These are phyloP conservation scores for Pluvianellus socialis DNA, from an alignment of 2,113 vertebrate genomes.

Conservation along the genomic window DNA sequence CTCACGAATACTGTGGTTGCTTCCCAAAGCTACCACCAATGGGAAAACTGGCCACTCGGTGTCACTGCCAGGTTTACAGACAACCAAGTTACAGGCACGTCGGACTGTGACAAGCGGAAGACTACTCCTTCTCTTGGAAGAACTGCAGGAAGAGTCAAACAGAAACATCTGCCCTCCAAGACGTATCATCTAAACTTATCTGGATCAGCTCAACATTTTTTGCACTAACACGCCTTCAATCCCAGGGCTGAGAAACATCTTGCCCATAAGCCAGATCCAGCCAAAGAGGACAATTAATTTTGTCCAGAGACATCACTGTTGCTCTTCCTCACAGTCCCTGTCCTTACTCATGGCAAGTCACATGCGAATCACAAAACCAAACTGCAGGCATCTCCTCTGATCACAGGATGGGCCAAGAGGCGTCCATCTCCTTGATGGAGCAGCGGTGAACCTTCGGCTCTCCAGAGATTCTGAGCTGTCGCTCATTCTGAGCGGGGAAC, in stretches of 20 bases:
- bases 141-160: not conserved
- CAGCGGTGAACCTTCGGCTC: not conserved
- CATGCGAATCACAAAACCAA: not conserved
- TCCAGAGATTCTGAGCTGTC: not conserved
- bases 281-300: not conserved
- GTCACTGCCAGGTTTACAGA: not conserved
- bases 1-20: not conserved
- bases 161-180: not conserved
- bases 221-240: not conserved
- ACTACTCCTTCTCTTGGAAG: not conserved
- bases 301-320: not conserved
- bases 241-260: not conserved
- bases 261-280: not conserved
- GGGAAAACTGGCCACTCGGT: not conserved
- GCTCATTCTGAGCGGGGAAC: not conserved
- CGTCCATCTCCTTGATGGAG: not conserved
- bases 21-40: not conserved
- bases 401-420: not conserved
- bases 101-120: not conserved
- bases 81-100: rapidly evolving
- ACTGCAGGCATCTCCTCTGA: not conserved
- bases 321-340: not conserved
- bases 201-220: not conserved
- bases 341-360: not conserved
- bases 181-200: not conserved